Base-by-base conservation (phyloP, 2,888 invertebrate genomes). In the Parasteatoda lunata region DNA sequence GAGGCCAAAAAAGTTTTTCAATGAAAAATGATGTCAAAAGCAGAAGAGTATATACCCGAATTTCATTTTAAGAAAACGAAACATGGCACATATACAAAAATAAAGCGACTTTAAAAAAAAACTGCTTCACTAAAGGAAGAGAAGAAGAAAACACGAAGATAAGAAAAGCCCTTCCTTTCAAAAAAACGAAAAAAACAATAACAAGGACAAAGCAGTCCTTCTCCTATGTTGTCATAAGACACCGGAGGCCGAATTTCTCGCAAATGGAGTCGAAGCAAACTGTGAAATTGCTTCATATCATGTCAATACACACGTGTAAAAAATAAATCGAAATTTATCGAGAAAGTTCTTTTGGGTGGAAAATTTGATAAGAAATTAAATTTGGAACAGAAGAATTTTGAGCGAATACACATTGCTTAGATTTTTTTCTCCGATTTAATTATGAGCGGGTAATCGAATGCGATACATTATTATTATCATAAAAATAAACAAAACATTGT, bases 131-230 rank as follows among this genome's bases (percentile, higher is more conserved):
- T 11, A 6, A 13, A 7, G 59, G 59, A 59, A 59, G 9, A 0
- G 59, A 59, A n/a, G 59, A 6, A 13, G 59, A 59, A 9, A 13
- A 30, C 30, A 30, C 30, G 30, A 30, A 30, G 30, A 30, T 30
- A 30, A 30, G 30, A 30, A 30, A 30, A 30, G 30, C 30, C 30
- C 30, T 30, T 54, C 48, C 47, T 30, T 49, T 69, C 54, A 45
- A 30, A 73, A 73, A 72, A 69, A n/a, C n/a, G 52, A n/a, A 54
- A 8, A 77, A 69, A 54, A 47, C n/a, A 69, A 9, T 52, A 11
- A 13, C 47, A 6, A 48, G 59, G 72, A 15, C 3, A 48, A 66
- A 49, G 30, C 59, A 59, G 59, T 7, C 59, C 59, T 68, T 15
- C 45, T 68, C 9, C 15, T 4, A 30, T 30, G 45, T 68, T 68